phyloP scores from a whole-genome alignment of 2,113 vertebrate genomes.

The Myotis yumanensis region DNA sequence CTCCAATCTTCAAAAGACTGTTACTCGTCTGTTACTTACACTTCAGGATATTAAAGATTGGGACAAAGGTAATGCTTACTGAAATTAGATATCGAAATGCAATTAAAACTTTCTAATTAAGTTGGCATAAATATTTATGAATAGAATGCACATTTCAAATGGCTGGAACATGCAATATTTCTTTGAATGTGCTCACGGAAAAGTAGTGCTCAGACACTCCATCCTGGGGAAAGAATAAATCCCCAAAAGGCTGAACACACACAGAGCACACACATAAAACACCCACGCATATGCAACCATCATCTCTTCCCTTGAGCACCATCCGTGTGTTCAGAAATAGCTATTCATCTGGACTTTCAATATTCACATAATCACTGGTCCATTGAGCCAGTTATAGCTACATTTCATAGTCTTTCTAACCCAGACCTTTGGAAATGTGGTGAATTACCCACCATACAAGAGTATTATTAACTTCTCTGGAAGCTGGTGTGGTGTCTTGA shows the following conservation, averaged over 20 bases:
- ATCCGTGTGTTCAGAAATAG: background rate
- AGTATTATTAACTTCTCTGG: background rate
- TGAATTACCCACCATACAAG: background rate
- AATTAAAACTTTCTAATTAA: constrained; percentile 68
- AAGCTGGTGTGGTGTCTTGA: background rate
- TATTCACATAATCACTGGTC: background rate
- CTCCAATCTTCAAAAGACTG: constrained; percentile 41
- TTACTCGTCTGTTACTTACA: constrained; percentile 34
- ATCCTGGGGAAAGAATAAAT: background rate
- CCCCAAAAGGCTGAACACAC: background rate
- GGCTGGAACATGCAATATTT: constrained; percentile 11
- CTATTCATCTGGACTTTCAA: background rate
- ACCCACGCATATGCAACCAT: background rate
- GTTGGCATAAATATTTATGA: constrained; percentile 72
- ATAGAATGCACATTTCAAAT: constrained; percentile 45
- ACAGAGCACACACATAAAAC: background rate
- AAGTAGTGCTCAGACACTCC: background rate
- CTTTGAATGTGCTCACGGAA: constrained; percentile 35
- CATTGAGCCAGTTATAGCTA: background rate
- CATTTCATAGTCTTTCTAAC: constrained; percentile 14
- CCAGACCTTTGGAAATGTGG: background rate
- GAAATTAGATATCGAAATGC: constrained; percentile 70
- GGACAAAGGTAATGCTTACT: constrained; percentile 49
- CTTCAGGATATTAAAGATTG: constrained; percentile 55
- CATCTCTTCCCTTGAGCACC: background rate